phyloP scores from a whole-genome alignment of 2,888 invertebrate genomes.

The Leptinotarsa juncta region DNA sequence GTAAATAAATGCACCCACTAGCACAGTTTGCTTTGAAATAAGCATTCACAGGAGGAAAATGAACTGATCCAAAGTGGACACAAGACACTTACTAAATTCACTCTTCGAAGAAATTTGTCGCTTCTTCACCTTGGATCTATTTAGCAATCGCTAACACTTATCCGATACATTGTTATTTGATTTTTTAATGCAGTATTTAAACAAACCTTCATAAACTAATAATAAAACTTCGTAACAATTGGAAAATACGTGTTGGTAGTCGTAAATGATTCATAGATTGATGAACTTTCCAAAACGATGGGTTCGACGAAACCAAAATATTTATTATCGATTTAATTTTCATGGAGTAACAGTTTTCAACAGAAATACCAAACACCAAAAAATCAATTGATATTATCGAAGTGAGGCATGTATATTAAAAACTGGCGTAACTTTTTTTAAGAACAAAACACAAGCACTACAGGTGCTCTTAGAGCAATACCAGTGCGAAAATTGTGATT shows the following conservation, averaged over 20 bases:
- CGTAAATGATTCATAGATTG: background rate
- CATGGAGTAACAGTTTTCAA: too few species aligned
- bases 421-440: too few species aligned
- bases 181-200: constrained; percentile 5
- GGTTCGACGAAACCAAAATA: background rate
- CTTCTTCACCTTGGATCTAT: constrained; percentile 7
- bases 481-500: too few species aligned
- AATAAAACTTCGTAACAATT: constrained; percentile 7
- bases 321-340: too few species aligned
- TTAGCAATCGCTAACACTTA: background rate
- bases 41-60: background rate
- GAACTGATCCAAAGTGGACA: background rate
- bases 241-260: background rate
- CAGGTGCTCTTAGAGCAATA: too few species aligned
- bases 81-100: background rate
- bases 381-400: too few species aligned
- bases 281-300: background rate
- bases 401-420: too few species aligned
- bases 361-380: too few species aligned
- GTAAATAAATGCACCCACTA: background rate
- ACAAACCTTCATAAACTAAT: constrained; percentile 11
- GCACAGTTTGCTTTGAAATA: background rate
- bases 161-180: constrained; percentile 4
- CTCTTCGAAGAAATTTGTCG: background rate
- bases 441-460: too few species aligned